A percentile compares a stretch with the other conserved stretches of the same genome.
Evolutionary conservation across 2,113 vertebrate genomes (phyloP).

Genomic region (Neodontobutis hainanensis): DNA sequence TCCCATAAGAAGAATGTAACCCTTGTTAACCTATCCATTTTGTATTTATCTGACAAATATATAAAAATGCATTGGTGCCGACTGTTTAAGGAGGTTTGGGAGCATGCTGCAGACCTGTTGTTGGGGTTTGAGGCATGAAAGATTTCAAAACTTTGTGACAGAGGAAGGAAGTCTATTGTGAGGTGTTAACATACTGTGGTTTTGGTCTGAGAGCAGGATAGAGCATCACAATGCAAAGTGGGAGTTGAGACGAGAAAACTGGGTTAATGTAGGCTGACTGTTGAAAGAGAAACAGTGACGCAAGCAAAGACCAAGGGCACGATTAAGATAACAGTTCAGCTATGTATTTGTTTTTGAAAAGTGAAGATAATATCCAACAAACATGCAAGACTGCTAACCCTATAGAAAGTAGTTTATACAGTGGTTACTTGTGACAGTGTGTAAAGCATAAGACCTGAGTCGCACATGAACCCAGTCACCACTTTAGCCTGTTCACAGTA

Average conservation of each 20-base stretch:
- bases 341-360: neutral
- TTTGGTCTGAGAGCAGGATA: conserved; percentile 1
- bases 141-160: neutral
- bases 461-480: neutral
- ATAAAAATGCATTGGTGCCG: too few relatives aligned
- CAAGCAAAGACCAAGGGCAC: conserved; percentile 1
- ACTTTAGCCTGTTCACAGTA: neutral
- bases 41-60: too few relatives aligned
- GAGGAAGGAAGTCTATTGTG: conserved; percentile 5
- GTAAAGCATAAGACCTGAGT: neutral
- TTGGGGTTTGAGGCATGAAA: neutral
- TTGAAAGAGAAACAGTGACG: neutral
- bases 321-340: neutral
- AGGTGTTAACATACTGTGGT: conserved; percentile 1
- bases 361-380: neutral
- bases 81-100: neutral
- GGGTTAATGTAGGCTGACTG: conserved; percentile 1
- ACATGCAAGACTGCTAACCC: too few relatives aligned
- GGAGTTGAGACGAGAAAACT: neutral
- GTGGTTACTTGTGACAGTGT: neutral
- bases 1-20: too few relatives aligned
- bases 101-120: neutral
- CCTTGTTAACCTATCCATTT: too few relatives aligned
- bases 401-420: too few relatives aligned
- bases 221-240: conserved; percentile 1